A percentile compares a stretch with the other conserved stretches of the same genome.
phyloP scores from a whole-genome alignment of 2,113 vertebrate species.

The Sinocyclocheilus grahami region DNA sequence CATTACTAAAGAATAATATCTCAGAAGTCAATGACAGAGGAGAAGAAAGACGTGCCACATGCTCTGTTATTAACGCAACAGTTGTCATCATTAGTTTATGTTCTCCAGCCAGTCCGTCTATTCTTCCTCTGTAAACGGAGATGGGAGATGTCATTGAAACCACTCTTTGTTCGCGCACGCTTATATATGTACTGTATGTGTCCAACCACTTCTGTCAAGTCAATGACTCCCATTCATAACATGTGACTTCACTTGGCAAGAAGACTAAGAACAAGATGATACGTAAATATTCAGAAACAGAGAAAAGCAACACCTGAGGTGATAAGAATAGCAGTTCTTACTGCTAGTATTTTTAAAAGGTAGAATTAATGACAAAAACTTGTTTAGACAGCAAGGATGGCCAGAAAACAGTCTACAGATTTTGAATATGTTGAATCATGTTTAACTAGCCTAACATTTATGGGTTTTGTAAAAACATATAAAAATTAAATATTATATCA shows the following conservation, averaged over 20 bases:
- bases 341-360: not conserved
- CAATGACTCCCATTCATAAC: constrained; percentile 44
- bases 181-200: constrained; percentile 15
- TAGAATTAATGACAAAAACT: not conserved
- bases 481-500: no score
- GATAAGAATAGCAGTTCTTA: not conserved
- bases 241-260: constrained; percentile 66
- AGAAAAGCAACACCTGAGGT: not conserved
- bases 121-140: constrained; percentile 19
- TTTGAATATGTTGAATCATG: not conserved
- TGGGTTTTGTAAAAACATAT: no score
- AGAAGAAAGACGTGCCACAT: not conserved
- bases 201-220: constrained; percentile 12
- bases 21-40: not conserved
- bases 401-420: constrained; percentile 18
- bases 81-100: not conserved
- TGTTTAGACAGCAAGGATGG: not conserved
- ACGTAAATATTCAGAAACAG: not conserved
- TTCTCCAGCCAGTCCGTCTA: constrained; percentile 15
- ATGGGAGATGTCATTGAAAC: constrained; percentile 14
- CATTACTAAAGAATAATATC: not conserved
- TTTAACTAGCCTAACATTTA: not conserved
- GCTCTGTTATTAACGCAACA: not conserved
- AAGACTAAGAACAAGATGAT: not conserved
- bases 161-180: not conserved